These are phyloP conservation scores for Taenaris catops DNA, from an alignment of 2,888 invertebrate species.

Conservation along the genomic window DNA sequence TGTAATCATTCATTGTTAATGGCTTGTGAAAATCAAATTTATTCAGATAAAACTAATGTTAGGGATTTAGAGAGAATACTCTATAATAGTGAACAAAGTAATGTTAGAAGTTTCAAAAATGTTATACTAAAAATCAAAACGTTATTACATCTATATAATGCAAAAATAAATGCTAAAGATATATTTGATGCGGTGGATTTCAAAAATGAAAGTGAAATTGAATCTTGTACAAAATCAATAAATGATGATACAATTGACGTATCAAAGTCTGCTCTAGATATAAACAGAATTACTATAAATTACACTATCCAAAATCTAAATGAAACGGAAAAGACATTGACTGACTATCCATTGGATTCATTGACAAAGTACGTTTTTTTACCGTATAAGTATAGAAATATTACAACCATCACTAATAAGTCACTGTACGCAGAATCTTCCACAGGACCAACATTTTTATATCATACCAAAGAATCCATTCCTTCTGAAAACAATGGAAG, in stretches of 20 bases:
- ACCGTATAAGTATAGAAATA: too few species aligned
- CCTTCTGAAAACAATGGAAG: too few species aligned
- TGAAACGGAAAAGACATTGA: too few species aligned
- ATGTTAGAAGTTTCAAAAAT: conserved; percentile 10
- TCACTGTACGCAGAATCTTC: too few species aligned
- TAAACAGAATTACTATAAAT: background rate
- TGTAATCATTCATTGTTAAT: conserved; percentile 17
- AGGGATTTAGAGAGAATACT: background rate
- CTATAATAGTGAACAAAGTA: background rate
- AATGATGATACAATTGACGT: background rate
- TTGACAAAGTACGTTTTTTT: too few species aligned
- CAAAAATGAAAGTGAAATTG: background rate
- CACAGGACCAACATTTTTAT: too few species aligned
- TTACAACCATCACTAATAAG: too few species aligned
- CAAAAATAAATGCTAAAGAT: conserved; percentile 11
- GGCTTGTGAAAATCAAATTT: conserved; percentile 13
- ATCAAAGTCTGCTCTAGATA: background rate
- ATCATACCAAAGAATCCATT: too few species aligned
- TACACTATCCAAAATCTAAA: too few species aligned
- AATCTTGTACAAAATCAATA: background rate
- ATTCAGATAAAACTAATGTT: background rate
- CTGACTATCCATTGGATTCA: too few species aligned
- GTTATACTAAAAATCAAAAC: conserved; percentile 23
- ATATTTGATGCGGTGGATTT: background rate
- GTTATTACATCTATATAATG: conserved; percentile 17